Evolutionary conservation across 2,113 vertebrate species (phyloP).

Genomic region (Falco punctatus): DNA sequence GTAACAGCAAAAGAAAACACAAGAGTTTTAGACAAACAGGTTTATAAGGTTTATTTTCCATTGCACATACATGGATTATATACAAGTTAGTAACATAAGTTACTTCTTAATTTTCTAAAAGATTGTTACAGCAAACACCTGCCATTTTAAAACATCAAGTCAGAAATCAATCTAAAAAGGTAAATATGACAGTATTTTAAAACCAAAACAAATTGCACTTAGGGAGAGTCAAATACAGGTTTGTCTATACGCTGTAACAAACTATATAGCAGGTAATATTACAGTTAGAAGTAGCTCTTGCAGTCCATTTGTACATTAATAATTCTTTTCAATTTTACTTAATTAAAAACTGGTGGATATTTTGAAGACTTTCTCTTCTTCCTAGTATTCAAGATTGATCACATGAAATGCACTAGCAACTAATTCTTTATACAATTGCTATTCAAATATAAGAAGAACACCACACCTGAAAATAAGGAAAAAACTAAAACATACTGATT

Average conservation of each 20-base stretch:
- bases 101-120: constrained; percentile 76
- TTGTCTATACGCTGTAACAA: constrained; percentile 70
- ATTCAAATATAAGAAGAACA: constrained; percentile 75
- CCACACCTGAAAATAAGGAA: constrained; percentile 71
- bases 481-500: constrained; percentile 62
- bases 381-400: constrained; percentile 39
- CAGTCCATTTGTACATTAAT: constrained; percentile 70
- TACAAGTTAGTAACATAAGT: constrained; percentile 84
- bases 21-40: constrained; percentile 77
- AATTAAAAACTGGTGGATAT: constrained; percentile 66
- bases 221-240: constrained; percentile 63
- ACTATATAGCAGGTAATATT: constrained; percentile 65
- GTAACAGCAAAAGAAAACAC: constrained; percentile 46
- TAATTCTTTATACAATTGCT: constrained; percentile 71
- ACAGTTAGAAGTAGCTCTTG: constrained; percentile 69
- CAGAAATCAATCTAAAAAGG: constrained; percentile 76
- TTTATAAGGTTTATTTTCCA: constrained; percentile 84
- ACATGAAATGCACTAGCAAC: constrained; percentile 68
- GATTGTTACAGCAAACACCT: constrained; percentile 77
- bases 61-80: constrained; percentile 80
- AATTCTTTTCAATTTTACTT: constrained; percentile 50
- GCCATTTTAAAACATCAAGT: constrained; percentile 73
- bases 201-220: constrained; percentile 72
- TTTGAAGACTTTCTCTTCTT: constrained; percentile 57
- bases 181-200: constrained; percentile 65